These are phyloP conservation scores for Scomber scombrus DNA, from an alignment of 2,113 vertebrate genomes.

Conservation along the genomic window DNA sequence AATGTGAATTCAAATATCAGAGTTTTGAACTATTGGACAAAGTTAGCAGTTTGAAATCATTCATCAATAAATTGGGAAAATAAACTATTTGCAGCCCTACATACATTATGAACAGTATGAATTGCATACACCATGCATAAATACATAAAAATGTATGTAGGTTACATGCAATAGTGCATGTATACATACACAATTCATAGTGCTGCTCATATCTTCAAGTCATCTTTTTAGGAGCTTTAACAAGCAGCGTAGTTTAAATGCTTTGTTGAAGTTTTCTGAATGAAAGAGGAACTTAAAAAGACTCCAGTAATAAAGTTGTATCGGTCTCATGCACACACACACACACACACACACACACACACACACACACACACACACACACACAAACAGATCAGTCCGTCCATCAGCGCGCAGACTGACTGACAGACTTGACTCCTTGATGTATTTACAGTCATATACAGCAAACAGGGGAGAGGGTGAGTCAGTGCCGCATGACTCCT, in stretches of 20 bases:
- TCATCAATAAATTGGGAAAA: not conserved
- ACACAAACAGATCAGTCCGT: too few relatives aligned
- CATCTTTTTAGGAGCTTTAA: conserved; percentile 11
- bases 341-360: not conserved
- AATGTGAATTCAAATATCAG: too few relatives aligned
- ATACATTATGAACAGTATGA: not conserved
- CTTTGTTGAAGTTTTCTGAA: not conserved
- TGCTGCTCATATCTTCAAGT: not conserved
- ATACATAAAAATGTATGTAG: not conserved
- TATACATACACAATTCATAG: not conserved
- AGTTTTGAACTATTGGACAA: too few relatives aligned
- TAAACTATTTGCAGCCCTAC: not conserved
- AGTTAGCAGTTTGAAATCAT: too few relatives aligned
- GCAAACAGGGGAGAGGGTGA: conserved; percentile 17
- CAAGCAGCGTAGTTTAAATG: conserved; percentile 1
- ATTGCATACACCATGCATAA: not conserved
- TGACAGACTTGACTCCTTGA: conserved; percentile 11
- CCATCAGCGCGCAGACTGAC: not conserved
- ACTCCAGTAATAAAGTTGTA: not conserved
- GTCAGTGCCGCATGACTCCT: conserved; percentile 53
- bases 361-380: not conserved
- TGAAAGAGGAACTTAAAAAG: not conserved
- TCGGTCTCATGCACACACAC: not conserved
- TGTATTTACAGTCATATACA: not conserved
- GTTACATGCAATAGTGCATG: not conserved